Base-by-base conservation (phyloP, 1,140 invertebrate species). In the Drosophila kanapiae region DNA sequence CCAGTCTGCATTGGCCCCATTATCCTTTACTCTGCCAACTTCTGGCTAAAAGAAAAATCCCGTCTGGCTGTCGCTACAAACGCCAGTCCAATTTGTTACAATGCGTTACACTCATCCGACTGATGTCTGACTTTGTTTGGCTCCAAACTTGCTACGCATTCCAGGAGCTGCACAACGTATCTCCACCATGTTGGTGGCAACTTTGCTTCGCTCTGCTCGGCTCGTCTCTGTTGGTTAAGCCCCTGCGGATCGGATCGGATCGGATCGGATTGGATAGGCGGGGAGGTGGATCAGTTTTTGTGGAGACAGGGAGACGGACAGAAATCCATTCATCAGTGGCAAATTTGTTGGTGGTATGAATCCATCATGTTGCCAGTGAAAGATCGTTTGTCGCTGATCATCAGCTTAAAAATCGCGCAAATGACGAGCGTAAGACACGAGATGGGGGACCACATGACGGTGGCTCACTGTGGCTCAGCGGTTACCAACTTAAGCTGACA, bases 331-430 rank as follows among this genome's bases (percentile, higher is more conserved):
- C 91, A 92, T 92, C 91, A 92, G 91, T 92, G 91, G 91, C 91
- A 92, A 88, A 92, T 92, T 90, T 91, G 87, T 91, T 92, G 91
- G 91, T 91, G 91, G 91, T 92, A 92, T 76, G 84, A 92, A 92
- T 92, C 91, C 91, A 92, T 92, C 91, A 92, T 91, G 76, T 68
- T 59, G 68, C 88, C 83, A 92, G 81, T 91, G 91, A 92, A 92
- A 92, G 91, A 92, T 92, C 87, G 91, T 92, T 92, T 92, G 91
- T 91, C 87, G 82, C 88, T 92, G 91, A 92, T 92, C 91, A 91
- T 92, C 91, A 92, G 91, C 91, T 88, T 92, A 92, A 92, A 82
- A 92, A 91, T 92, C 83, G 77, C 76, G 82, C 82, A 90, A 92
- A 92, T 91, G 91, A 92, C 84, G 91, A 92, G 84, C 91, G 68